Evolutionary conservation across 2,888 invertebrate species (phyloP).

Genomic region (Leptinotarsa tumamoca): DNA sequence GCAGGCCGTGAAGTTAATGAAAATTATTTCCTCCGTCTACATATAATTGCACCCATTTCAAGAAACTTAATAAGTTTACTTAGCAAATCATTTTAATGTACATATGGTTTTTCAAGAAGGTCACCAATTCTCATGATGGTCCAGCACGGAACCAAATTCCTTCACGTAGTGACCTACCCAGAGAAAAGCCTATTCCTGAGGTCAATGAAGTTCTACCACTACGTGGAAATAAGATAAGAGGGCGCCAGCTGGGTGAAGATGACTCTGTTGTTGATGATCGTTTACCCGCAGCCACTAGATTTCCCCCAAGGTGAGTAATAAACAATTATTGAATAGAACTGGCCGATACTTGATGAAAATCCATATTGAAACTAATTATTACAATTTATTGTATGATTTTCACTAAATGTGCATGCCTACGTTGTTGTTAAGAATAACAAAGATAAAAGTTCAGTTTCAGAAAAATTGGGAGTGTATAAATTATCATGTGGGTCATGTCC

Average conservation of each 20-base stretch:
- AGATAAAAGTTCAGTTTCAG: no score
- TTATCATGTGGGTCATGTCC: no score
- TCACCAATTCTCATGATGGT: constrained; percentile 73
- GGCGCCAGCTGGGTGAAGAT: constrained; percentile 65
- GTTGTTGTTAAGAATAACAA: no score
- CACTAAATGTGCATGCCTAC: no score
- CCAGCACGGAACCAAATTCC: constrained; percentile 69
- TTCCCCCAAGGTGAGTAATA: constrained; percentile 44
- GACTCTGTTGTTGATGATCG: constrained; percentile 72
- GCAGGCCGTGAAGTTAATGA: no score
- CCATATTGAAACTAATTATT: no score
- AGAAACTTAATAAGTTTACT: neutral
- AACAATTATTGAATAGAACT: no score
- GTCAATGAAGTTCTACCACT: constrained; percentile 76
- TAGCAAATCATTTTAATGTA: neutral
- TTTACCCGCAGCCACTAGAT: constrained; percentile 86
- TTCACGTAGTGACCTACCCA: constrained; percentile 55
- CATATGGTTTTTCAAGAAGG: constrained; percentile 32
- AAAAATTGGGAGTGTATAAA: no score
- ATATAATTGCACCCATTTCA: no score
- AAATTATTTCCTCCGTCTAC: no score
- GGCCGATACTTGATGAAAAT: no score
- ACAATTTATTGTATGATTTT: no score
- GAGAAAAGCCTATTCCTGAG: constrained; percentile 68
- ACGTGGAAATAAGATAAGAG: constrained; percentile 54